phyloP scores from a whole-genome alignment of 2,888 invertebrate genomes.

The Acanthosepion pharaonis region DNA sequence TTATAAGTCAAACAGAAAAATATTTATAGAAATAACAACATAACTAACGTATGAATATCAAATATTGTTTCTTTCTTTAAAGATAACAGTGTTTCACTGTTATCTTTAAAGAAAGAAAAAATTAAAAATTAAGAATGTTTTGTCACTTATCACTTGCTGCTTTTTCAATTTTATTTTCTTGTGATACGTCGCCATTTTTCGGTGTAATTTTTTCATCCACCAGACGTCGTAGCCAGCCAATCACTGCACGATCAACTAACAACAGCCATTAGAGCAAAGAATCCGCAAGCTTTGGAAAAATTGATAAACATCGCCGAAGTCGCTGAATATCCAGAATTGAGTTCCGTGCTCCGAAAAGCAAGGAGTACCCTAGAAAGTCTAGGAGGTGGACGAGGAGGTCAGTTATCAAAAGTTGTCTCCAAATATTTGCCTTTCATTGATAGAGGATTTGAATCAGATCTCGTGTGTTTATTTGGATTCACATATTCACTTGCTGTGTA shows the following conservation, averaged over 20 bases:
- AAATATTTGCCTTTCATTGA: neutral
- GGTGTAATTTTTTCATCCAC: neutral
- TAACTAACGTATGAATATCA: too few relatives aligned
- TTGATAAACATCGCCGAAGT: neutral
- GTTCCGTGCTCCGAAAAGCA: neutral
- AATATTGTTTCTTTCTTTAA: too few relatives aligned
- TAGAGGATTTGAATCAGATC: neutral
- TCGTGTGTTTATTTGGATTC: too few relatives aligned
- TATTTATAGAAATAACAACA: too few relatives aligned
- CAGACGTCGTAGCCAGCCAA: neutral
- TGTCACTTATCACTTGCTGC: too few relatives aligned
- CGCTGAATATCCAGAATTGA: neutral
- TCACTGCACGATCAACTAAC: neutral
- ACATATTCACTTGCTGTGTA: too few relatives aligned
- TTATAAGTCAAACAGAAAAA: too few relatives aligned
- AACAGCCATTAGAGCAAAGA: neutral
- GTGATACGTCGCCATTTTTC: too few relatives aligned
- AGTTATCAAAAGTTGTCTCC: neutral
- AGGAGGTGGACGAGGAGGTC: constrained; percentile 11
- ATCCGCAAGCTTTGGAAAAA: neutral
- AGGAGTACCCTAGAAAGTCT: neutral
- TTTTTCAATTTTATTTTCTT: too few relatives aligned
- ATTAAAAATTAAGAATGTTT: too few relatives aligned
- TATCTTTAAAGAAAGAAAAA: too few relatives aligned
- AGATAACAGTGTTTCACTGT: too few relatives aligned